Conservation (phyloP, 2,113 vertebrate genomes). For the Pterocles burchelli region DNA sequence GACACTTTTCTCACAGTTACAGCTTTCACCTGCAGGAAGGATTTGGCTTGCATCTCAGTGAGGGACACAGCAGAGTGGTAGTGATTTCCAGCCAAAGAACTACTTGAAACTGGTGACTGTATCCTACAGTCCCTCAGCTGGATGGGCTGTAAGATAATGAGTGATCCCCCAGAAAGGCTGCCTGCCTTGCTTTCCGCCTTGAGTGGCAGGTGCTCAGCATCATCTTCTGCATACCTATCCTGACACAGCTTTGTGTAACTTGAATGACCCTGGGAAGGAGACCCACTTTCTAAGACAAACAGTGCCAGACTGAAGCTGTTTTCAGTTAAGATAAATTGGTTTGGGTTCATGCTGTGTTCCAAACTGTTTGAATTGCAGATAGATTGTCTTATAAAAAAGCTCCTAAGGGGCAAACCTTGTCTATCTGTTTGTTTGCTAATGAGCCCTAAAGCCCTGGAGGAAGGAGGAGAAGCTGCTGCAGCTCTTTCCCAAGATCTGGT, state of each 20-base stretch:
- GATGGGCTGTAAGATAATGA: background rate
- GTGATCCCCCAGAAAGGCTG: fast-evolving
- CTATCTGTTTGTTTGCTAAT: background rate
- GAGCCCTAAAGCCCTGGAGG: background rate
- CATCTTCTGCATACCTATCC: background rate
- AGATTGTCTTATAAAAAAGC: background rate
- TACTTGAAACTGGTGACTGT: background rate
- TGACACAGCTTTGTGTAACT: background rate
- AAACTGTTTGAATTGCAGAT: background rate
- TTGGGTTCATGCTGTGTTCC: background rate
- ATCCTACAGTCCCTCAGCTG: background rate
- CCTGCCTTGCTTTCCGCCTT: background rate
- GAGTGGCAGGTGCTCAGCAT: background rate
- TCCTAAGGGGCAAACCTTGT: background rate
- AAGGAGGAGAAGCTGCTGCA: background rate
- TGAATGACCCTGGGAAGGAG: background rate
- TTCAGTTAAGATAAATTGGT: background rate
- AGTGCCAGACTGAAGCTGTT: background rate
- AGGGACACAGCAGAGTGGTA: background rate
- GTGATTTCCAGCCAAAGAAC: background rate
- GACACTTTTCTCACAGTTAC: background rate
- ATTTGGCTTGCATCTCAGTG: background rate
- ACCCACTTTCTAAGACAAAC: background rate
- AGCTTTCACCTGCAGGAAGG: background rate
- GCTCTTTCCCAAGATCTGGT: background rate